These are phyloP conservation scores for Chlorospingus semifuscus DNA, from an alignment of 2,797 vertebrate species.

Conservation along the genomic window DNA sequence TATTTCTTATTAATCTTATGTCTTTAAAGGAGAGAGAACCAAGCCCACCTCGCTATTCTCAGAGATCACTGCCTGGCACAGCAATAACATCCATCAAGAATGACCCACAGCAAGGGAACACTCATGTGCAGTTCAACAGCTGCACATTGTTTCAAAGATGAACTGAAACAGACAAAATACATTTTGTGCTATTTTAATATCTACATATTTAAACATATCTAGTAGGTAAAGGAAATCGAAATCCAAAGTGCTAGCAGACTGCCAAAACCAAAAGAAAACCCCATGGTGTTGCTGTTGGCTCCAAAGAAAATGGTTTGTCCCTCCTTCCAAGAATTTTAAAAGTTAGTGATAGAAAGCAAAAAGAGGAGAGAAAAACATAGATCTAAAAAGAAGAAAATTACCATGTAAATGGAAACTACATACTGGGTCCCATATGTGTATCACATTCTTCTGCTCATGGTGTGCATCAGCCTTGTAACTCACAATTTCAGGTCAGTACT, in stretches of 20 bases:
- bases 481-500: background rate
- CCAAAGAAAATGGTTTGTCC: conserved; percentile 22
- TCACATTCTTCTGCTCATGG: background rate
- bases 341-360: background rate
- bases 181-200: conserved; percentile 46
- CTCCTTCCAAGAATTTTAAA: conserved; percentile 38
- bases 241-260: conserved; percentile 21
- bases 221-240: conserved; percentile 54
- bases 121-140: conserved; percentile 38
- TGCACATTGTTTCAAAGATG: conserved; percentile 46
- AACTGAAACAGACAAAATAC: conserved; percentile 61
- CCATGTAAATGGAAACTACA: conserved; percentile 21
- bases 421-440: background rate
- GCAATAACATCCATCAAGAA: background rate
- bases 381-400: background rate
- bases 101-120: background rate
- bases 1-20: background rate
- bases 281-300: background rate
- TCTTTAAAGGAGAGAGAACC: background rate
- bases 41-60: background rate
- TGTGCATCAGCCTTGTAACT: background rate
- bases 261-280: conserved; percentile 54
- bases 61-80: background rate
- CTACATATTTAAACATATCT: conserved; percentile 35
- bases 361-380: background rate